phyloP scores from a whole-genome alignment of 2,797 vertebrate species.

The Tympanoctomys barrerae region DNA sequence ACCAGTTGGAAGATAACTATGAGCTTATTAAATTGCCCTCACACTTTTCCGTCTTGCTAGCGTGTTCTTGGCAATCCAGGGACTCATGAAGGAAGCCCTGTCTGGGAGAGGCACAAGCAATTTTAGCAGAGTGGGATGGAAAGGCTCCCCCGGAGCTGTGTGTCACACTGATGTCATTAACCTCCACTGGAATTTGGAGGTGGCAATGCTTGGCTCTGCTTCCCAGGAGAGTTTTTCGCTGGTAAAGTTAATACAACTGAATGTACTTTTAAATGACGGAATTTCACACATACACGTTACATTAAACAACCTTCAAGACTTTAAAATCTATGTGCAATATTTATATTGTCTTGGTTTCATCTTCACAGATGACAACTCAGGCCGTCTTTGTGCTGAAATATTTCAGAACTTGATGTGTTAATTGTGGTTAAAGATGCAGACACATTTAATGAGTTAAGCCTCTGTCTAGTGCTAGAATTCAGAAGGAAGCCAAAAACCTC shows the following conservation, averaged over 20 bases:
- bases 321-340: neutral
- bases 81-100: neutral
- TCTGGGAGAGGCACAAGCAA: neutral
- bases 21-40: conserved; percentile 15
- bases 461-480: conserved; percentile 6
- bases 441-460: conserved; percentile 1
- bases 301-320: conserved; percentile 30
- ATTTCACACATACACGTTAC: neutral
- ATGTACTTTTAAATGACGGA: conserved; percentile 8
- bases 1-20: neutral
- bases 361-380: conserved; percentile 29
- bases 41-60: conserved; percentile 18
- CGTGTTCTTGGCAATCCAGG: neutral
- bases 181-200: conserved; percentile 31
- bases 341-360: conserved; percentile 43
- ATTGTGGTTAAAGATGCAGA: conserved; percentile 43
- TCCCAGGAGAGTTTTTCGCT: conserved; percentile 15
- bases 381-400: conserved; percentile 40
- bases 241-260: neutral
- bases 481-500: conserved; percentile 30
- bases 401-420: conserved; percentile 33
- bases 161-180: neutral
- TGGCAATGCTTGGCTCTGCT: conserved; percentile 33
- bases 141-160: neutral
- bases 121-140: neutral